Conservation (phyloP, 2,113 vertebrate species). For the Paramisgurnus dabryanus region DNA sequence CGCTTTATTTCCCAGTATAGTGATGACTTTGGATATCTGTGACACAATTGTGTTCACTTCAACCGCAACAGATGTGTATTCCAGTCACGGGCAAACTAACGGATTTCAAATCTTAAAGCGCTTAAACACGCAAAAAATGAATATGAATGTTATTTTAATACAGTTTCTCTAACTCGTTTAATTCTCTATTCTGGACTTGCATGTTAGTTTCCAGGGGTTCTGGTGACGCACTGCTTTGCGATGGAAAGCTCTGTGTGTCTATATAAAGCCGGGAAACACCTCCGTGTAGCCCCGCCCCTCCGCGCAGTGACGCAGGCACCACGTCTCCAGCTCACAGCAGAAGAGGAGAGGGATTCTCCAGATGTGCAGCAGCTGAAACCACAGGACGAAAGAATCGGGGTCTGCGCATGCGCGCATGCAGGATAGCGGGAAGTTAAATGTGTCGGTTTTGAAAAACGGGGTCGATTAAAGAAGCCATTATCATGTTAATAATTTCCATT, state of each 20-base stretch:
- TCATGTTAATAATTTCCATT: neutral
- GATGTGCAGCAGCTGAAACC: slow-evolving; percentile 32
- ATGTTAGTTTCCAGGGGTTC: slow-evolving; percentile 52
- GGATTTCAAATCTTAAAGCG: neutral
- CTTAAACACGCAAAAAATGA: neutral
- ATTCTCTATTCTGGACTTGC: slow-evolving; percentile 25
- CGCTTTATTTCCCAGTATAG: slow-evolving; percentile 1
- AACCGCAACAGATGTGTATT: slow-evolving; percentile 15
- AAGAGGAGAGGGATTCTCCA: slow-evolving; percentile 64
- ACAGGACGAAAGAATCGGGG: neutral
- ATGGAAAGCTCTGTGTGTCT: slow-evolving; percentile 63
- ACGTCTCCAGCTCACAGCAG: slow-evolving; percentile 45
- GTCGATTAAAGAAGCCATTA: neutral
- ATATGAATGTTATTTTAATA: neutral
- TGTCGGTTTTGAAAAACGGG: neutral
- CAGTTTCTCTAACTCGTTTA: slow-evolving; percentile 22
- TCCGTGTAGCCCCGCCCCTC: slow-evolving; percentile 60
- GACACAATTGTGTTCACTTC: neutral
- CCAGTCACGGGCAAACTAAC: slow-evolving; percentile 21
- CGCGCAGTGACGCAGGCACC: slow-evolving; percentile 58
- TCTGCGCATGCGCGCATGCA: neutral
- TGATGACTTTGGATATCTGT: slow-evolving; percentile 20
- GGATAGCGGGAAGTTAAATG: neutral
- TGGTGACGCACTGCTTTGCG: slow-evolving; percentile 74
- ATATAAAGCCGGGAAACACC: slow-evolving; percentile 78